Evolutionary conservation across 2,797 vertebrate genomes (phyloP), one percentile per base, ranked within the genome.

Genomic region (Xerus rutilus): DNA sequence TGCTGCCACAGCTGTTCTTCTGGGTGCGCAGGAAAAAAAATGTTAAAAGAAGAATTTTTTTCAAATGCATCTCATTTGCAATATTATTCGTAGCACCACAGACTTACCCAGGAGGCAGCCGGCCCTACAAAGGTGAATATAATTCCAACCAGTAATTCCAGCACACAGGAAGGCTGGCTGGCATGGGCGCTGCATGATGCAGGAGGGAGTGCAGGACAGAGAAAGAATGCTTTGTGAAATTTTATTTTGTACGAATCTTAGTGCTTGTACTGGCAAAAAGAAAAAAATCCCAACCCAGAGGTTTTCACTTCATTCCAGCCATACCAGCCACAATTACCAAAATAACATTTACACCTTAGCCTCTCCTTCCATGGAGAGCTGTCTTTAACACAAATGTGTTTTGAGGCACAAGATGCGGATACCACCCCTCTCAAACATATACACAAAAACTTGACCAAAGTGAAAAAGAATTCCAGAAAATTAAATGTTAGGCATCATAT

Each of bases 1-100:
- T 0, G 14, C 95, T 96, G 87, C n/a, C 96, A 96, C 98, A 98
- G 97, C 98, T 98, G 98, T 96, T 98, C 74, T 84, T 82, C 93
- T 92, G 87, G 78, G 91, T 20, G 89, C 62, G 12, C 72, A 96
- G 95, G 35, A 5, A 20, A 96, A 82, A 70, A 95, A 87, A 1
- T 84, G 96, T 95, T 97, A 96, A 86, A 97, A 90, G 94, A 96
- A 97, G 97, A 73, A 39, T 54, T 72, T 77, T 89, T 89, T 84
- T 72, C 83, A 72, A 94, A 93, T 54, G 43, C 84, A 93, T 95
- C 57, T 47, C 67, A 82, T 88, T 93, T 95, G 88, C 83, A 70
- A 30, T 73, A 90, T 86, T 96, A 92, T 81, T 85, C 82, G 77
- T 86, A 85, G 81, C 32, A 86, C 77, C 82, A 88, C n/a, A 82